Evolutionary conservation across 2,797 vertebrate genomes (phyloP), one percentile per base, ranked within the genome.

Genomic region (Chromis chromis): DNA sequence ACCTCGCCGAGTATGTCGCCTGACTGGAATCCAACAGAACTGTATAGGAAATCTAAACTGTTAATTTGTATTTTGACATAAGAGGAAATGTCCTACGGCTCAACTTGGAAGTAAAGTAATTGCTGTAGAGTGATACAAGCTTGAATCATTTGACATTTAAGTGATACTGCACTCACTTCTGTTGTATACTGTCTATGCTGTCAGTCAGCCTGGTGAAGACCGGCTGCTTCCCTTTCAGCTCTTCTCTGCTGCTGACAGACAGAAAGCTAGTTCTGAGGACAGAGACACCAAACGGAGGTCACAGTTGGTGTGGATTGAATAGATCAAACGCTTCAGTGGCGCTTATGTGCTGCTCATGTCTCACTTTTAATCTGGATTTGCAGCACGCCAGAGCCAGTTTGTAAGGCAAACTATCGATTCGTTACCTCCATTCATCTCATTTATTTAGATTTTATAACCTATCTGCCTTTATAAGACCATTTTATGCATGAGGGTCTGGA

Each of bases 401-500:
- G 33, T 66, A 72, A 59, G 54, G 56, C 49, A 60, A 61, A 52
- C 17, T 54, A 40, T 78, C 13, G 60, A 55, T 74, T 33, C 53
- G 27, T 69, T 46, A 74, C 74, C 57, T 59, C 25, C 40, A 33
- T 76, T 75, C 49, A 58, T 79, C 39, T 65, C 28, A 65, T 69
- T 36, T 70, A 57, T 77, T 65, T 60, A 62, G 11, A 40, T 66
- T 66, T 65, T 66, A 74, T 85, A 71, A 79, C 71, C 76, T 76
- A 61, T 66, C 60, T 84, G 65, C 57, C 64, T 79, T 60, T 39
- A 64, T 72, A 36, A 62, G 76, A 84, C 72, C 69, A 79, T 74
- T 77, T 46, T 65, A 79, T 85, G 85, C 65, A 78, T 52, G 31
- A 70, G 66, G 28, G 55, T 76, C 28, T 65, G 36, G n/a, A 80